Conservation (phyloP, 1,140 invertebrate species). For the Hyposmocoma kahamanoa region DNA sequence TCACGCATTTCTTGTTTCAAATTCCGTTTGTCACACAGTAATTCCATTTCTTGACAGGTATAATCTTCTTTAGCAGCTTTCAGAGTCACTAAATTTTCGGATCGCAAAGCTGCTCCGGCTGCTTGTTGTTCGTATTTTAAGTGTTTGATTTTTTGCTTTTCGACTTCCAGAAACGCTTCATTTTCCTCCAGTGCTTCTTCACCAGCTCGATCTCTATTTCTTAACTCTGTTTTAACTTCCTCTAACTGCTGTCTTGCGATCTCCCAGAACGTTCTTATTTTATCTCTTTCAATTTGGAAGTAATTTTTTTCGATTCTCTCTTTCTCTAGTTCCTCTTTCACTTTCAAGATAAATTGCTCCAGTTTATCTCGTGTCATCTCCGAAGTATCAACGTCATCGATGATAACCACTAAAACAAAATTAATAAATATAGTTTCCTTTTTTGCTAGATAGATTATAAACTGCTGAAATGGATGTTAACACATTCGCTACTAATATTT, state of each 20-base stretch:
- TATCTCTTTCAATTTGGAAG: constrained; percentile 96
- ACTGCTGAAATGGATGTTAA: not conserved
- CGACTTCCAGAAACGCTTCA: constrained; percentile 89
- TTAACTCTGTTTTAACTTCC: constrained; percentile 84
- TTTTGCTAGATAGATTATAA: not conserved
- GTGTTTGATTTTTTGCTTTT: constrained; percentile 95
- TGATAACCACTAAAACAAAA: constrained; percentile 77
- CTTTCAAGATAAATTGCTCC: constrained; percentile 88
- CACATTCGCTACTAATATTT: not conserved
- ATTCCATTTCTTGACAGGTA: constrained; percentile 81
- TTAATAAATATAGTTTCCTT: not conserved
- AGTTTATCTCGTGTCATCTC: constrained; percentile 96
- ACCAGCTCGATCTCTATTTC: constrained; percentile 90
- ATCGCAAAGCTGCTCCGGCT: constrained; percentile 83
- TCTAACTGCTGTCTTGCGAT: constrained; percentile 86
- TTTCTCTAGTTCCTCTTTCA: constrained; percentile 94
- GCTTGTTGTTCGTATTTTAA: constrained; percentile 93
- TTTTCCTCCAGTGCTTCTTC: constrained; percentile 91
- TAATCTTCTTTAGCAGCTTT: constrained; percentile 75
- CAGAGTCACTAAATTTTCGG: constrained; percentile 60
- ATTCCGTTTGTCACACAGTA: constrained; percentile 85
- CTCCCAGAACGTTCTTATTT: constrained; percentile 95
- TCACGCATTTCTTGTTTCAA: constrained; percentile 84
- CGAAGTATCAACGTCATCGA: constrained; percentile 93
- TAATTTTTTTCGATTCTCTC: constrained; percentile 96